Evolutionary conservation across 1,140 invertebrate genomes (phyloP).

Genomic region (Drosophila mojavensis): DNA sequence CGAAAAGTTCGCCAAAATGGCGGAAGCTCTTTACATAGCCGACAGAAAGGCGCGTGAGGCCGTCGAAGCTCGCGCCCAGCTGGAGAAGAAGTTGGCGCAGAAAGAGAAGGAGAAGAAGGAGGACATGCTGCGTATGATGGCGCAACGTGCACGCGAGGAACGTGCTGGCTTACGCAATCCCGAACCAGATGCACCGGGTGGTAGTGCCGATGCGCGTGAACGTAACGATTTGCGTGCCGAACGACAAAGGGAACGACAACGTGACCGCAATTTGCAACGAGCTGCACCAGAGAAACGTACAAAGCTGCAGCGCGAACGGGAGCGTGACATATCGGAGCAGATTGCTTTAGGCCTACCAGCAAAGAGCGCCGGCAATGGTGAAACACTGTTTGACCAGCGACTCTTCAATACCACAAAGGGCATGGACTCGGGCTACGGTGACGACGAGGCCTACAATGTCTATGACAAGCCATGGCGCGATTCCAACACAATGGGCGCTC

Average conservation of each 20-base stretch:
- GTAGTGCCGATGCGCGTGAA: conserved; percentile 92
- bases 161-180: conserved; percentile 89
- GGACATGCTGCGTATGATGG: conserved; percentile 95
- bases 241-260: conserved; percentile 94
- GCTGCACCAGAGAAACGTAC: conserved; percentile 97
- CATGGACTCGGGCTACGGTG: conserved; percentile 98
- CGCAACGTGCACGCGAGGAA: conserved; percentile 97
- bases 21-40: conserved; percentile 98
- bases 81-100: conserved; percentile 98
- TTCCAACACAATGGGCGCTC: conserved; percentile 91
- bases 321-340: conserved; percentile 99
- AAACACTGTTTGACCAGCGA: conserved; percentile 97
- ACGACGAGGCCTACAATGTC: conserved; percentile 99
- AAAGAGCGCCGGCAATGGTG: conserved; percentile 89
- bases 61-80: conserved; percentile 97
- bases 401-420: conserved; percentile 98
- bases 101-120: conserved; percentile 99
- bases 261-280: conserved; percentile 96
- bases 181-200: conserved; percentile 85
- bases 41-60: conserved; percentile 98
- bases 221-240: conserved; percentile 95
- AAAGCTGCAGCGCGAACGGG: conserved; percentile 94
- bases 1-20: conserved; percentile 99
- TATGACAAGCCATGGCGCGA: conserved; percentile 98
- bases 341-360: conserved; percentile 98